Conservation (phyloP, 2,797 vertebrate species). For the Ceyx erithaca region DNA sequence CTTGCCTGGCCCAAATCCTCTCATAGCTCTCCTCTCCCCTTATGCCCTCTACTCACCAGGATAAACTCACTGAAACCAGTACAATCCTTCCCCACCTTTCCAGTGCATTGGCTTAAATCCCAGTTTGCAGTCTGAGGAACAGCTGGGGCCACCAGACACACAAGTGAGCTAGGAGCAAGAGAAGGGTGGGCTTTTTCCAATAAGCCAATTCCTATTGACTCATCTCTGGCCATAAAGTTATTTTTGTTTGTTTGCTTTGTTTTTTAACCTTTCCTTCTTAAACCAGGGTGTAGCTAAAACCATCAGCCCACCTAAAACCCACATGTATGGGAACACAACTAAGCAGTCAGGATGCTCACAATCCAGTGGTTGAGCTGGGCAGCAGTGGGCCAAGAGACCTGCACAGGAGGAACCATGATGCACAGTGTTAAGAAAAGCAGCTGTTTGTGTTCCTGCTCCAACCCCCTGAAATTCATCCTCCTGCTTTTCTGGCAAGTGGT, state of each 20-base stretch:
- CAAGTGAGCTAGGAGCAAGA: not conserved
- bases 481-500: not conserved
- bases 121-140: not conserved
- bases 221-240: not conserved
- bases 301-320: not conserved
- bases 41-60: not conserved
- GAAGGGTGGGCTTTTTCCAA: too few relatives aligned
- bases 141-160: not conserved
- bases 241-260: accelerated
- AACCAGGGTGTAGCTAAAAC: not conserved
- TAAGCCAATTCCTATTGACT: not conserved
- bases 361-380: not conserved
- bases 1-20: not conserved
- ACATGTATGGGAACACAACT: not conserved
- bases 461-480: not conserved
- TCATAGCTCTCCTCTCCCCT: not conserved
- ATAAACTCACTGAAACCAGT: not conserved
- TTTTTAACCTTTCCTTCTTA: not conserved
- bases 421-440: not conserved
- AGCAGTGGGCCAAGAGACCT: not conserved
- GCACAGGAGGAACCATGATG: not conserved
- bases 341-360: not conserved
- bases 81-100: not conserved
- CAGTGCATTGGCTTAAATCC: not conserved
- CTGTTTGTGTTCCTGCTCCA: not conserved